phyloP scores from a whole-genome alignment of 1,140 invertebrate species.

The Dendrolimus kikuchii region DNA sequence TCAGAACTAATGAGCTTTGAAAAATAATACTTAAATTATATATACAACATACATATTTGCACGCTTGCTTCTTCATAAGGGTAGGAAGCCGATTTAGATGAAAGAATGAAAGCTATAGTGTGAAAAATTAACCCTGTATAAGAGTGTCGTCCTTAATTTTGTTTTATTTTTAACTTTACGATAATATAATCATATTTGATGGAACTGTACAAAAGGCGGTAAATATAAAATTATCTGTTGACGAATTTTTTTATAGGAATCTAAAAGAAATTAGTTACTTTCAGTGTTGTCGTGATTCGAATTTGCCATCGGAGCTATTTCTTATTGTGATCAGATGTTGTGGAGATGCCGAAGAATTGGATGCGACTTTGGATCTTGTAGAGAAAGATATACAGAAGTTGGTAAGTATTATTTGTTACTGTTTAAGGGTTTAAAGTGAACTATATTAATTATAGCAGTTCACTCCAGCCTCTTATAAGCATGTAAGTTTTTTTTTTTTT shows the following conservation, averaged over 20 bases:
- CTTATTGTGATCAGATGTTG: slow-evolving; percentile 85
- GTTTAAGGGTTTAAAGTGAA: neutral
- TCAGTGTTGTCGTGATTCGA: slow-evolving; percentile 83
- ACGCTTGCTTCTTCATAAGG: too few relatives aligned
- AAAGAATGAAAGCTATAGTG: too few relatives aligned
- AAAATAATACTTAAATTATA: too few relatives aligned
- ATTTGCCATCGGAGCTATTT: slow-evolving; percentile 87
- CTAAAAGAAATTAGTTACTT: slow-evolving; percentile 11
- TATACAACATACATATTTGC: too few relatives aligned
- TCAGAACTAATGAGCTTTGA: too few relatives aligned
- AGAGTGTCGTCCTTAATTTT: too few relatives aligned
- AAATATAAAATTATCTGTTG: too few relatives aligned
- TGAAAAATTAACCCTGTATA: too few relatives aligned
- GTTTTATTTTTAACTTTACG: neutral
- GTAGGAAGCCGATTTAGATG: too few relatives aligned
- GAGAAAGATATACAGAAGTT: slow-evolving; percentile 85
- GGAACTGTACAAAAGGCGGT: too few relatives aligned
- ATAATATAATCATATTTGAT: neutral
- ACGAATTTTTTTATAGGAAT: slow-evolving; percentile 1
- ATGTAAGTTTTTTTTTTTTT: neutral
- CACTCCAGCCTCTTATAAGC: neutral
- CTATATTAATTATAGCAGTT: neutral
- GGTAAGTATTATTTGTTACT: slow-evolving; percentile 50
- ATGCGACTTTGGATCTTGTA: slow-evolving; percentile 84
- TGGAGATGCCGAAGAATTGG: slow-evolving; percentile 85